Base-by-base conservation (phyloP, 1,140 invertebrate species). In the Rhagoletis pomonella region DNA sequence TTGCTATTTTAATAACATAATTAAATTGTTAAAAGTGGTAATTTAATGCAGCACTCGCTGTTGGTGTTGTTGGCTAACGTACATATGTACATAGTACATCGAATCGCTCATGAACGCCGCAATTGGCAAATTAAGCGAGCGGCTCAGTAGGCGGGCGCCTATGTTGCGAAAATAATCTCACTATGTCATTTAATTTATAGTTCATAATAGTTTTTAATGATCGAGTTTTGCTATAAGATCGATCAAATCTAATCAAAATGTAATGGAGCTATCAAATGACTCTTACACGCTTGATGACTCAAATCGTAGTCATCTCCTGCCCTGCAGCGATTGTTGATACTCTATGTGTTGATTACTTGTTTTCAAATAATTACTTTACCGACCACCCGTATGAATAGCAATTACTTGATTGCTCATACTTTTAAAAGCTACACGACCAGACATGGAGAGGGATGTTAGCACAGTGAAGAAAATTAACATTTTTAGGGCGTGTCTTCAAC, bases 1-100 rank as follows among this genome's bases (percentile, higher is more conserved):
- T 81, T 81, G 73, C 73, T 81, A 4, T 50, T 55, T 81, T 81
- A 81, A 81, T 81, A 81, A 81, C 73, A 81, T 81, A 81, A 81
- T 81, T 81, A 55, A 81, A 81, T 81, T 81, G 47, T 55, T 81
- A 81, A 81, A 55, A 81, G 73, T 1, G 73, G 73, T 47, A 81
- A 81, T 81, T 81, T 81, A 58, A 12, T n/a, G 47, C n/a, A 19
- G n/a, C n/a, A 7, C 3, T 2, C 47, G 29, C n/a, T 73, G 4
- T 62, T 62, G 4, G 60, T 62, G 60, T 7, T 62, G n/a, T 62
- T 62, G 60, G 29, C 29, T 29, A 29, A 29, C 29, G 29, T 29
- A 29, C 29, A 29, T 29, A 29, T 1, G 1, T 29, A 29, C 29
- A 29, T 29, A 29, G 60, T n/a, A 17, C n/a, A 62, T 14, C 4